Conservation (phyloP, 2,888 invertebrate species). For the Megaustenia siamemsis region DNA sequence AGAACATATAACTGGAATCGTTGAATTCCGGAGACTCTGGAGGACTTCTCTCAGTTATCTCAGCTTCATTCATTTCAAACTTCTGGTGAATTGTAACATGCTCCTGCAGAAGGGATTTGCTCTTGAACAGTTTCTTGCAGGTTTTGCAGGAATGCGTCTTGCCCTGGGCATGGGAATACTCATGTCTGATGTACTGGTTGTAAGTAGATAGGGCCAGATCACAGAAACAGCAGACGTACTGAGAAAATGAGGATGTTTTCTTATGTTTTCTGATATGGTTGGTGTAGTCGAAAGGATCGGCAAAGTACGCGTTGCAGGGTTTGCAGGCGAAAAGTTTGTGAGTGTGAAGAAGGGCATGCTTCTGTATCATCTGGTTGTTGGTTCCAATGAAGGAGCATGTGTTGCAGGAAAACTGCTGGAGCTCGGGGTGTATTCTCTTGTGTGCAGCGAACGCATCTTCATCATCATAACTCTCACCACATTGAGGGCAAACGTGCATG, state of each 20-base stretch:
- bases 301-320: constrained; percentile 65
- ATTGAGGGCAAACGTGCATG: constrained; percentile 67
- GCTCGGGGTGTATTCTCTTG: constrained; percentile 68
- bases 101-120: constrained; percentile 64
- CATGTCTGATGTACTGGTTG: constrained; percentile 69
- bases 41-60: not conserved
- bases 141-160: constrained; percentile 63
- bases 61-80: not conserved
- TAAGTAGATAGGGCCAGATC: constrained; percentile 61
- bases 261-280: constrained; percentile 69
- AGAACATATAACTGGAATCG: not conserved
- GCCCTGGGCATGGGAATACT: constrained; percentile 68
- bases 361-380: constrained; percentile 65
- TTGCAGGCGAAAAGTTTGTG: constrained; percentile 60
- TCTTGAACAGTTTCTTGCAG: constrained; percentile 66
- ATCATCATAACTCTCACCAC: constrained; percentile 67
- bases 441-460: constrained; percentile 64
- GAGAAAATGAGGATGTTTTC: constrained; percentile 60
- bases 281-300: constrained; percentile 70
- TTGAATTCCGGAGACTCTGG: not conserved
- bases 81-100: constrained; percentile 64
- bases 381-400: constrained; percentile 68
- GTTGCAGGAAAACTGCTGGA: constrained; percentile 65
- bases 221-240: constrained; percentile 71
- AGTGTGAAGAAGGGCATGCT: constrained; percentile 57